Conservation (phyloP, 2,113 vertebrate species). For the Nicator chloris region DNA sequence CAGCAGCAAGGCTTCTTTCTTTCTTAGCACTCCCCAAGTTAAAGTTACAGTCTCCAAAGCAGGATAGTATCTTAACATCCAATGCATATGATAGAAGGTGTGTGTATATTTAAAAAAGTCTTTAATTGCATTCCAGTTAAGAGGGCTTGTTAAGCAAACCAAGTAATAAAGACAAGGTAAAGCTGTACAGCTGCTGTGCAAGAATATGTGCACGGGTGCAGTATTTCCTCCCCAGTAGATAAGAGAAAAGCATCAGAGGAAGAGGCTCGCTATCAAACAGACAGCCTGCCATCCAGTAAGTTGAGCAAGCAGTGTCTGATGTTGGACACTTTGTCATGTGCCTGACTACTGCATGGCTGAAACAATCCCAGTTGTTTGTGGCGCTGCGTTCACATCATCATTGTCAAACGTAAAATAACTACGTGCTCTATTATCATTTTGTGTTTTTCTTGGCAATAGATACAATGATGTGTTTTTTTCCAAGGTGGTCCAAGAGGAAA, state of each 20-base stretch:
- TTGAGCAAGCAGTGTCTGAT: not conserved
- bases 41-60: not conserved
- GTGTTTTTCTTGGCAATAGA: not conserved
- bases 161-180: not conserved
- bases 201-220: not conserved
- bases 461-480: not conserved
- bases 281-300: not conserved
- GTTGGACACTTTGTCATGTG: not conserved
- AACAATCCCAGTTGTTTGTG: not conserved
- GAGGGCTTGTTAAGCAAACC: too few species aligned
- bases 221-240: not conserved
- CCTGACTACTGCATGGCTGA: not conserved
- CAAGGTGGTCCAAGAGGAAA: constrained; percentile 94
- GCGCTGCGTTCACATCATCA: not conserved
- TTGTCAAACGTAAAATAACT: not conserved
- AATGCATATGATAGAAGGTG: not conserved
- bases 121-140: not conserved
- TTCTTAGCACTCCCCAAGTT: not conserved
- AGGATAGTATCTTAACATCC: not conserved
- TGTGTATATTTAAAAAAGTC: not conserved
- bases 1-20: not conserved
- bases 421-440: not conserved
- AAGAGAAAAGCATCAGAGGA: not conserved
- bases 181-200: not conserved
- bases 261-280: not conserved